These are phyloP conservation scores for Monodelphis domestica DNA, from an alignment of 2,797 vertebrate species.

Conservation along the genomic window DNA sequence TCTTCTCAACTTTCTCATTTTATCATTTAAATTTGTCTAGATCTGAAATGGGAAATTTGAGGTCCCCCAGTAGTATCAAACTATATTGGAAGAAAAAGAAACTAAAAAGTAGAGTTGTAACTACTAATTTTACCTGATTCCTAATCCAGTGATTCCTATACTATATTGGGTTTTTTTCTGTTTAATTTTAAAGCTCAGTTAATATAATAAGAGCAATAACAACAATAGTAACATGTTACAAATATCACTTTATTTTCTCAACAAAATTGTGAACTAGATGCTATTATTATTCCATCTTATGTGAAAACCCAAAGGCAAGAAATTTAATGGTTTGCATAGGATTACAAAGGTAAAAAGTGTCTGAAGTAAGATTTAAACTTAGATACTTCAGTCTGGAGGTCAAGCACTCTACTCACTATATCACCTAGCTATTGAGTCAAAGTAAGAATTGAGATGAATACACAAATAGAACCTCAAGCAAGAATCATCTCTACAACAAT, in stretches of 20 bases:
- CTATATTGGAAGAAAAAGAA: too few relatives aligned
- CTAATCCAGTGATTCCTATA: background rate
- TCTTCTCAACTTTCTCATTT: too few relatives aligned
- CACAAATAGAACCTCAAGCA: background rate
- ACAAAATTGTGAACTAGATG: background rate
- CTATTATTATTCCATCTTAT: background rate
- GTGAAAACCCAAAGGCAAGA: background rate
- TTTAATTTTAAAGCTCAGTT: background rate
- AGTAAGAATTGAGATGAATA: background rate
- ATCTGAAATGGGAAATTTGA: too few relatives aligned
- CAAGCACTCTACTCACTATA: background rate
- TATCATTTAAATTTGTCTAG: too few relatives aligned
- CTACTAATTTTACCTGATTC: background rate
- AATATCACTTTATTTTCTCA: background rate
- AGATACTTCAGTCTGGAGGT: background rate
- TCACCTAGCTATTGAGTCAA: background rate
- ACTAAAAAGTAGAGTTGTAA: background rate
- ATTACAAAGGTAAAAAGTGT: background rate
- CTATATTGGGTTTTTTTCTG: background rate
- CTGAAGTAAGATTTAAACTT: background rate
- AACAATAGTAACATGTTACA: background rate
- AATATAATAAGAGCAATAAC: background rate
- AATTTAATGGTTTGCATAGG: background rate
- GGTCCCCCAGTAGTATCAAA: too few relatives aligned
- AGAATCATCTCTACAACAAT: background rate